phyloP scores from a whole-genome alignment of 2,113 vertebrate genomes.

The Poecilia latipinna region DNA sequence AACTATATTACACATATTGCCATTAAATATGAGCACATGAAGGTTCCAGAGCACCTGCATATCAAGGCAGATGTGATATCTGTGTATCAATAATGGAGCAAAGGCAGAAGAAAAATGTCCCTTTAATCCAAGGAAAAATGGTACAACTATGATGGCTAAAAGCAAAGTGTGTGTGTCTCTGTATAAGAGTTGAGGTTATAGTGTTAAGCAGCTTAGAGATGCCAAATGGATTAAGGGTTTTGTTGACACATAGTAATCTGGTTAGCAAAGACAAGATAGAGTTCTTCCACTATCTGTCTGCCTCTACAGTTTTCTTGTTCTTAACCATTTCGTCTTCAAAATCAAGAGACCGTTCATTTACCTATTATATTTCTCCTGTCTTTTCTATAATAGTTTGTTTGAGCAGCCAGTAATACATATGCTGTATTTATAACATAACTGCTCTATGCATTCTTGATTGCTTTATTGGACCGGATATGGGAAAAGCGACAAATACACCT shows the following conservation, averaged over 20 bases:
- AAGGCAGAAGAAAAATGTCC: no score
- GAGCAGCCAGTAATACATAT: no score
- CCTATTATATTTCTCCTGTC: neutral
- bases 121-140: neutral
- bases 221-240: constrained; percentile 63
- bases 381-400: no score
- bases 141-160: neutral
- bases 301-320: neutral
- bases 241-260: constrained; percentile 73
- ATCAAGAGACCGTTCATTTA: neutral
- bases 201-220: constrained; percentile 63
- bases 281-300: neutral
- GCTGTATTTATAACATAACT: no score
- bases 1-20: no score
- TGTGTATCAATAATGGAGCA: no score
- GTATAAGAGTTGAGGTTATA: constrained; percentile 53
- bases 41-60: neutral
- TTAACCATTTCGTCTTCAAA: no score
- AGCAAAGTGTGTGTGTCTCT: constrained; percentile 6
- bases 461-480: no score
- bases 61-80: neutral
- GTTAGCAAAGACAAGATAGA: constrained; percentile 45
- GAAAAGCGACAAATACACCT: constrained; percentile 1
- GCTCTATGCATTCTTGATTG: no score
- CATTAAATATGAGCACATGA: no score